These are phyloP conservation scores for Chloroclystis v-ata DNA, from an alignment of 2,888 invertebrate genomes.

Conservation along the genomic window DNA sequence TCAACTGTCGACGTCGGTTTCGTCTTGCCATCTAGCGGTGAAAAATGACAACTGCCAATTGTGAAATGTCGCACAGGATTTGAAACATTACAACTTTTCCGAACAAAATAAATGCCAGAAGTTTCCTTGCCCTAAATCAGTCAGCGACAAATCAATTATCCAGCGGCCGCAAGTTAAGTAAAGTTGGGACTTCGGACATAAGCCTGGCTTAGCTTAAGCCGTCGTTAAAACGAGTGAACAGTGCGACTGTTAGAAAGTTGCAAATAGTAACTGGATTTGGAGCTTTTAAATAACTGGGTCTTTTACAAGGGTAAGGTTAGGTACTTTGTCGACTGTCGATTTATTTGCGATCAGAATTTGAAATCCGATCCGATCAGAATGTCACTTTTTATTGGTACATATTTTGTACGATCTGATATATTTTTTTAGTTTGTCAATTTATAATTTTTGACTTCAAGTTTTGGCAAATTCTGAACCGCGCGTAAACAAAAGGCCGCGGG, in stretches of 20 bases:
- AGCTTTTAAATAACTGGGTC: background rate
- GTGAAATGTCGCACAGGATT: constrained; percentile 2
- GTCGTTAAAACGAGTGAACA: constrained; percentile 43
- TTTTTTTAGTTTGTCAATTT: no score
- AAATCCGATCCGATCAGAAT: no score
- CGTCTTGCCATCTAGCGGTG: no score
- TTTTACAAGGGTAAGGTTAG: background rate
- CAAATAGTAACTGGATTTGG: constrained; percentile 6
- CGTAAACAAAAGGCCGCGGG: no score
- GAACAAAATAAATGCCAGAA: background rate
- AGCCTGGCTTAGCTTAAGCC: constrained; percentile 36
- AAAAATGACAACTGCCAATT: background rate
- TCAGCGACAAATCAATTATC: constrained; percentile 36
- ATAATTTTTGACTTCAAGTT: no score
- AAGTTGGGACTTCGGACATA: constrained; percentile 26
- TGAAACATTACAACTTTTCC: constrained; percentile 1
- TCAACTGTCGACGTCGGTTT: no score
- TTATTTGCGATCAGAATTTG: no score
- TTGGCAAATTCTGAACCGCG: no score
- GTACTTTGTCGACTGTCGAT: no score
- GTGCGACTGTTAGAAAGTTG: constrained; percentile 21
- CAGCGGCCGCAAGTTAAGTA: constrained; percentile 28
- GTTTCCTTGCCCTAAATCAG: constrained; percentile 2
- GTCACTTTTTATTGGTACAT: no score
- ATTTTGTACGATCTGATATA: no score